These are phyloP conservation scores for Indri indri DNA, from an alignment of 2,113 vertebrate genomes.

Conservation along the genomic window DNA sequence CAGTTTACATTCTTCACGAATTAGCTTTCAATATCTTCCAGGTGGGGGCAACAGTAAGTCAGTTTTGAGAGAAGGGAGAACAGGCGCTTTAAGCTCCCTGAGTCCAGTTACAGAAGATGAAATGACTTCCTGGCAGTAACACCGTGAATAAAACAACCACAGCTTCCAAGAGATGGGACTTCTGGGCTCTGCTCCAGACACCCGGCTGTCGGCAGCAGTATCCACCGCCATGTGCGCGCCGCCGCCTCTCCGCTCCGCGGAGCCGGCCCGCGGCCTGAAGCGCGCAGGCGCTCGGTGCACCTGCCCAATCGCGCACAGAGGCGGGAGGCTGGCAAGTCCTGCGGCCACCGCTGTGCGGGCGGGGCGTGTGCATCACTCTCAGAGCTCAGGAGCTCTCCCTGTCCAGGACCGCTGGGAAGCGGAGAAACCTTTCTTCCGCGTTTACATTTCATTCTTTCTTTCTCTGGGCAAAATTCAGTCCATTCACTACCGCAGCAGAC, in stretches of 20 bases:
- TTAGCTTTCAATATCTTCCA: conserved; percentile 80
- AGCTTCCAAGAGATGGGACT: not conserved
- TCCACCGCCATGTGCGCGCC: fast-evolving
- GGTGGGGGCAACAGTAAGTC: conserved; percentile 84
- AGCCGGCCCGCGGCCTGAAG: fast-evolving
- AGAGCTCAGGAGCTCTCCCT: not conserved
- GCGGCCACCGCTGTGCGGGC: fast-evolving
- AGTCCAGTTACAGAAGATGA: conserved; percentile 64
- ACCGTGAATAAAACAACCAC: not conserved
- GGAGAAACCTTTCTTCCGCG: not conserved
- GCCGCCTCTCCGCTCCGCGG: fast-evolving
- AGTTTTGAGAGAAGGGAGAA: conserved; percentile 69
- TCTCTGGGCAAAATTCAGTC: not conserved
- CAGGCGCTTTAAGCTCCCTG: conserved; percentile 47
- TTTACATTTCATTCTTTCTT: not conserved
- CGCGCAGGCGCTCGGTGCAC: conserved; percentile 44
- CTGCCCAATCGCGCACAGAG: not conserved
- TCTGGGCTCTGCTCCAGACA: not conserved
- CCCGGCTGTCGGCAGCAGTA: not conserved
- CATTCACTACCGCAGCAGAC: not conserved
- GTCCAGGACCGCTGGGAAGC: not conserved
- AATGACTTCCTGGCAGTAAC: conserved; percentile 41
- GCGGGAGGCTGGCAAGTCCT: fast-evolving
- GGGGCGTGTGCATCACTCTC: not conserved
- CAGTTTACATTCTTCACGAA: conserved; percentile 27